phyloP scores from a whole-genome alignment of 1,140 invertebrate genomes.

The Calosoma granatense region DNA sequence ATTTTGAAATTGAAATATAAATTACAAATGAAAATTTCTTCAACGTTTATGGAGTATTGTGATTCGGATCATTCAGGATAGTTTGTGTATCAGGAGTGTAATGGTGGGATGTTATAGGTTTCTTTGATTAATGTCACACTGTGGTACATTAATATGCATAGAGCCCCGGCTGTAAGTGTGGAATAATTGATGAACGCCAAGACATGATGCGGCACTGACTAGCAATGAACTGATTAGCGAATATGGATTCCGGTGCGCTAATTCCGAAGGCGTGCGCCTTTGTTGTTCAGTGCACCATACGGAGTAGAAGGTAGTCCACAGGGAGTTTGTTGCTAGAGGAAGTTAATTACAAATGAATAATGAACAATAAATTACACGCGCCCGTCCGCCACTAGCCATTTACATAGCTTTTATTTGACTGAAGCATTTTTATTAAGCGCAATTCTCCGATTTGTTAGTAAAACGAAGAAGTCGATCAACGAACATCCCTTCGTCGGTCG shows the following conservation, averaged over 20 bases:
- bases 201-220: too few species aligned
- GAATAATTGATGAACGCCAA: not conserved
- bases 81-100: too few species aligned
- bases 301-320: not conserved
- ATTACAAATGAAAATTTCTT: too few species aligned
- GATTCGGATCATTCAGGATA: too few species aligned
- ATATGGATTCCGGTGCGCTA: not conserved
- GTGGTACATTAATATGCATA: not conserved
- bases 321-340: not conserved
- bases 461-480: not conserved
- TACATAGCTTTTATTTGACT: constrained; percentile 11
- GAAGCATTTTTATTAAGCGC: constrained; percentile 4
- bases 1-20: too few species aligned
- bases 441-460: not conserved
- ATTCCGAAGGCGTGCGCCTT: not conserved
- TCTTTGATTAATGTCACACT: too few species aligned
- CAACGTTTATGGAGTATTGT: too few species aligned
- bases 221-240: too few species aligned
- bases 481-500: not conserved
- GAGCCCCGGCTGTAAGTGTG: too few species aligned
- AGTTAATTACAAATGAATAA: constrained; percentile 22
- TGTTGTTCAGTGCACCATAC: not conserved
- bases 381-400: constrained; percentile 11
- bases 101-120: too few species aligned
- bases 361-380: constrained; percentile 16